These are phyloP conservation scores for Dasypus novemcinctus DNA, from an alignment of 2,113 vertebrate genomes.

Conservation along the genomic window DNA sequence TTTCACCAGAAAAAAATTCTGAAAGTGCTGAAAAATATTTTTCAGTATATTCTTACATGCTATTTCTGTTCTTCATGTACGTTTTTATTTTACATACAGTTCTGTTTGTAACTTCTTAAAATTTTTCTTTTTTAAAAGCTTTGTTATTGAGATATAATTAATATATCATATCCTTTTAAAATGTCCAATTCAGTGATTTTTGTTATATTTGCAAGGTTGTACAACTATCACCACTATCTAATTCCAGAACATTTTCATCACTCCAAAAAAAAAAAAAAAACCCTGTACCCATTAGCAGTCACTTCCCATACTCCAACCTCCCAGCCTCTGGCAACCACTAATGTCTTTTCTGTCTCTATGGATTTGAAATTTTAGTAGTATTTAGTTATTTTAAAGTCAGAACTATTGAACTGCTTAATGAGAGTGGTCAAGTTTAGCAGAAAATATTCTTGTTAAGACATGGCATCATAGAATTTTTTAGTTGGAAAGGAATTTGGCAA, in stretches of 20 bases:
- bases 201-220: background rate
- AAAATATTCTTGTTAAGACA: conserved; percentile 28
- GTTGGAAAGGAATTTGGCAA: background rate
- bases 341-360: background rate
- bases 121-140: background rate
- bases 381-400: background rate
- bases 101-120: background rate
- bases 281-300: background rate
- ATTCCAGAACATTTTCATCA: background rate
- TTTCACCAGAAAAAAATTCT: conserved; percentile 2
- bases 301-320: background rate
- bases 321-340: background rate
- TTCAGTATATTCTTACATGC: background rate
- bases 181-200: background rate
- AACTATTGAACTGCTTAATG: conserved; percentile 10
- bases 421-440: background rate
- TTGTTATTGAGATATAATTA: background rate
- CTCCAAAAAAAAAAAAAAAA: background rate
- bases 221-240: background rate
- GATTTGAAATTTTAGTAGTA: background rate
- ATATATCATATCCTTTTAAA: background rate
- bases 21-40: background rate
- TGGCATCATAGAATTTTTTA: background rate
- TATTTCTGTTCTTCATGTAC: background rate
- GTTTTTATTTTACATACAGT: conserved; percentile 1